Conservation (phyloP, 1,140 invertebrate species). For the Probaryconus sp. region DNA sequence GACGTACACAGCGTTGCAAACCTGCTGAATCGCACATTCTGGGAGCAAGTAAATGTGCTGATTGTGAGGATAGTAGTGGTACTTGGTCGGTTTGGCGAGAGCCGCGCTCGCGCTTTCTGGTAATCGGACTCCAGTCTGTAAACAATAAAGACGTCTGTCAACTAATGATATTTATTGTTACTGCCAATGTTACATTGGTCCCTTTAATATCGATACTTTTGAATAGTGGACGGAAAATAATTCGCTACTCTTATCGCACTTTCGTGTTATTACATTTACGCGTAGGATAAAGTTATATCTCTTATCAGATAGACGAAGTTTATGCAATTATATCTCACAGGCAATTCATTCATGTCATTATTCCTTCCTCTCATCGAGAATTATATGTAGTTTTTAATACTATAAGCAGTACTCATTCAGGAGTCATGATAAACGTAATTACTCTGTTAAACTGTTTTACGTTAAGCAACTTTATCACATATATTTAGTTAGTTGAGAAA, state of each 20-base stretch:
- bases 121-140: slow-evolving; percentile 84
- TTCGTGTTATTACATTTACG: slow-evolving; percentile 34
- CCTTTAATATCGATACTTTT: background rate
- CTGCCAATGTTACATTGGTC: slow-evolving; percentile 1
- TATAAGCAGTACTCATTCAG: too few species aligned
- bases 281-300: slow-evolving; percentile 26
- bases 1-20: slow-evolving; percentile 95
- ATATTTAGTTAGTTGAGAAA: too few species aligned
- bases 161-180: slow-evolving; percentile 39
- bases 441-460: too few species aligned
- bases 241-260: slow-evolving; percentile 12
- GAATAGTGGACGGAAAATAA: background rate
- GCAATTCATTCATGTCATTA: too few species aligned
- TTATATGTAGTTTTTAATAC: too few species aligned
- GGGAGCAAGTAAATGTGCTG: slow-evolving; percentile 93
- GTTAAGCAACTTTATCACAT: too few species aligned
- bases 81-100: slow-evolving; percentile 90
- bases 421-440: too few species aligned
- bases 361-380: too few species aligned
- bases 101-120: slow-evolving; percentile 84
- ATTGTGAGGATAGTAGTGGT: slow-evolving; percentile 96
- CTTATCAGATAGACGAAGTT: slow-evolving; percentile 38
- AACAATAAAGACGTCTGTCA: slow-evolving; percentile 69
- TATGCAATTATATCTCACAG: slow-evolving; percentile 2
- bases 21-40: slow-evolving; percentile 95